Base-by-base conservation (phyloP, 2,797 vertebrate genomes). In the Cyclura pinguis region DNA sequence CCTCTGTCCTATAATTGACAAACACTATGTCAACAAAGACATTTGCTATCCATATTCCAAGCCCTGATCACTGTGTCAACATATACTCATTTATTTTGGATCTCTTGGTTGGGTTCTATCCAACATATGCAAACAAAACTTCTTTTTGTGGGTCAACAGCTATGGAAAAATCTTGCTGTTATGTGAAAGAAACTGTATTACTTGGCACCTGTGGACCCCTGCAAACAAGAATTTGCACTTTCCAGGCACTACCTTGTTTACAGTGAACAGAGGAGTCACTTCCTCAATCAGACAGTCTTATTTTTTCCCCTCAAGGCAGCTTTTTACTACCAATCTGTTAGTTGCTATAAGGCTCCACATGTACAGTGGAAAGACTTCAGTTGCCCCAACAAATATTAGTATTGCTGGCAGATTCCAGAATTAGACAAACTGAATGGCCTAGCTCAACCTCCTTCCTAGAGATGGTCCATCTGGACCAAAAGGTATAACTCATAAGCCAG, bases 1-100 rank as follows among this genome's bases (percentile, higher is more conserved):
- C 12, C 4, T 47, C 62, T 59, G 18, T 76, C 89, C 95, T 91
- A 74, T 92, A 94, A 95, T 88, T 90, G 94, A 88, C 86, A 47
- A 24, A 55, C 3, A 87, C 94, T 89, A 86, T 35, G 4, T 93
- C 94, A 94, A 90, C 88, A 0, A 0, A 42, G 88, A 67, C 8
- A 24, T 47, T 92, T 81, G 6, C 85, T 50, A 92, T 84, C 92
- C 16, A 0, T 92, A 78, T 93, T 89, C 72, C 92, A 93, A 94
- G 90, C 92, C 80, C 90, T 78, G 90, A 55, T 35, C 82, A 20
- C 10, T 80, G 64, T 86, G n/a, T 87, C 80, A 84, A 87, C 62
- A 86, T 85, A 38, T 0, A 1, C 80, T 84, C 81, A 80, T 80
- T 92, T 95, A 85, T 95, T 94, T 91, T 2, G 7, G 92, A 92